Percentiles rank a stretch among this genome's conserved stretches.
These are phyloP conservation scores for Lepas anatifera DNA, from an alignment of 2,888 invertebrate genomes.

Conservation along the genomic window DNA sequence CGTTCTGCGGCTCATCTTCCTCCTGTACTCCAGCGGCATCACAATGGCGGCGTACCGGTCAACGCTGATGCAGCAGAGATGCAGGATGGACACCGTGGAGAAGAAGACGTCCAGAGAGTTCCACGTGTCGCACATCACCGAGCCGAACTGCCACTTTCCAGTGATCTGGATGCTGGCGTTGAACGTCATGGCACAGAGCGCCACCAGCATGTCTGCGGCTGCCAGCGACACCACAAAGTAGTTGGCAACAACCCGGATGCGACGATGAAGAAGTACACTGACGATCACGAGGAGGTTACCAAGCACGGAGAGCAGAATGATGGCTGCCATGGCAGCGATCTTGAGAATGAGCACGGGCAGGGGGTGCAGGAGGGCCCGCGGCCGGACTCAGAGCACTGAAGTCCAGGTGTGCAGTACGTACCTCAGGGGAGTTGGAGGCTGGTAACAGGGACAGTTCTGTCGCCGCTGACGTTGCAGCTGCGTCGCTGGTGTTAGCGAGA, in stretches of 20 bases:
- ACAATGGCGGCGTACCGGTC: conserved; percentile 81
- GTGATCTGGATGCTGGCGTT: conserved; percentile 66
- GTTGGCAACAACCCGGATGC: too few species aligned
- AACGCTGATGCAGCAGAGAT: conserved; percentile 69
- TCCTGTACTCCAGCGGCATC: conserved; percentile 80
- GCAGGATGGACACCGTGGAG: conserved; percentile 66
- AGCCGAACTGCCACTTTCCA: conserved; percentile 77
- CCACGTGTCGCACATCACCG: conserved; percentile 85
- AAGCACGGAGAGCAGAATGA: conserved; percentile 76
- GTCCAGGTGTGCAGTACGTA: too few species aligned
- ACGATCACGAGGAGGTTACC: conserved; percentile 90
- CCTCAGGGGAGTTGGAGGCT: too few species aligned
- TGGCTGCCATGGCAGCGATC: conserved; percentile 65
- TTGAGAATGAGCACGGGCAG: too few species aligned
- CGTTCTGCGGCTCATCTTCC: conserved; percentile 72
- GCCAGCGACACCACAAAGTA: conserved; percentile 90
- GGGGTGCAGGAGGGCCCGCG: too few species aligned
- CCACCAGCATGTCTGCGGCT: conserved; percentile 84
- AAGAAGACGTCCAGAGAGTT: conserved; percentile 50
- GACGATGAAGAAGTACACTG: conserved; percentile 78
- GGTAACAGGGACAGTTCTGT: too few species aligned
- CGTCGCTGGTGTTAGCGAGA: too few species aligned
- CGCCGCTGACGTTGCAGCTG: too few species aligned
- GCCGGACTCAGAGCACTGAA: too few species aligned
- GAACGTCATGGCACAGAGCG: conserved; percentile 76